A percentile compares a stretch with the other conserved stretches of the same genome.
Evolutionary conservation across 2,888 invertebrate genomes (phyloP).

Genomic region (Synanthedon formicaeformis): DNA sequence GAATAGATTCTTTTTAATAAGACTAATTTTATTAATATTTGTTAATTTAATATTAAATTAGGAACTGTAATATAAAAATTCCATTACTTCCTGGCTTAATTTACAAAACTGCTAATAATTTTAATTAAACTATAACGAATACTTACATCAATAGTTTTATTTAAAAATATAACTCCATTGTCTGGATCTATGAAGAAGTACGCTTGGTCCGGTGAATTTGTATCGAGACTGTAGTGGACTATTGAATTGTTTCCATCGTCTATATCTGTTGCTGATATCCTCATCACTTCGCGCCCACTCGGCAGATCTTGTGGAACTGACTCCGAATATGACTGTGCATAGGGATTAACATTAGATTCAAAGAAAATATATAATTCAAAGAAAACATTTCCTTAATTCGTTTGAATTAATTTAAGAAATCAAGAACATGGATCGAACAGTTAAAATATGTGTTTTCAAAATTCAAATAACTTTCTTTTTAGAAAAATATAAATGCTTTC

Average conservation of each 20-base stretch:
- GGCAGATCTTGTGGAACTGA: slow-evolving; percentile 85
- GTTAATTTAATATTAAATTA: no score
- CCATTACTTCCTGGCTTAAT: no score
- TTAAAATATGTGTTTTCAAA: no score
- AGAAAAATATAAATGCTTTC: no score
- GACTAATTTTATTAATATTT: no score
- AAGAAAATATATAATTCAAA: not conserved
- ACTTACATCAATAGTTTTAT: slow-evolving; percentile 75
- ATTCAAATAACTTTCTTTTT: no score
- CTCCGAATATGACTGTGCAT: slow-evolving; percentile 70
- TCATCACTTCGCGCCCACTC: slow-evolving; percentile 81
- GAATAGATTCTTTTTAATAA: no score
- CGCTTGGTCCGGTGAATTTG: slow-evolving; percentile 61
- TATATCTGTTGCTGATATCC: slow-evolving; percentile 91
- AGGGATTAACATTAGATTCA: slow-evolving; percentile 7
- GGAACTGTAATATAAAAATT: no score
- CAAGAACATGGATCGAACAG: no score
- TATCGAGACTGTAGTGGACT: slow-evolving; percentile 76
- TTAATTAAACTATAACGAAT: slow-evolving; percentile 3
- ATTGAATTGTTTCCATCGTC: slow-evolving; percentile 93
- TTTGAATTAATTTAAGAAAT: no score
- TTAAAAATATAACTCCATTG: slow-evolving; percentile 86
- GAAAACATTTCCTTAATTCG: not conserved
- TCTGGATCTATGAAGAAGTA: slow-evolving; percentile 86
- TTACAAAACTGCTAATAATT: not conserved